These are phyloP conservation scores for Caiman crocodilus DNA, from an alignment of 2,797 vertebrate genomes.

Conservation along the genomic window DNA sequence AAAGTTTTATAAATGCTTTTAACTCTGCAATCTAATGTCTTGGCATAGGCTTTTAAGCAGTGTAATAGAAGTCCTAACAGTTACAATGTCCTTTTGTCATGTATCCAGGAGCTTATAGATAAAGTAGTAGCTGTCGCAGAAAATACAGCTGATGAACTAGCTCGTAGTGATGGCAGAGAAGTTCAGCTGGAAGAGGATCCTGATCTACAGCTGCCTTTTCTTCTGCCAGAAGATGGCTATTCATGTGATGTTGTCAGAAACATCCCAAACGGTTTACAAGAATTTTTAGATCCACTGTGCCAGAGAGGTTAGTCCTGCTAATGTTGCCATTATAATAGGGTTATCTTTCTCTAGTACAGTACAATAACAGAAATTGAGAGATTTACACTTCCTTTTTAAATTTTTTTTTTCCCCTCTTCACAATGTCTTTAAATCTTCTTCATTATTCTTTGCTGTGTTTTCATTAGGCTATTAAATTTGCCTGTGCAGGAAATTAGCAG, in stretches of 20 bases:
- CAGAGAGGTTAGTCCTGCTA: conserved; percentile 88
- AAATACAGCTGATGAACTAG: conserved; percentile 96
- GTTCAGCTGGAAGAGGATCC: conserved; percentile 97
- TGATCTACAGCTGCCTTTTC: conserved; percentile 96
- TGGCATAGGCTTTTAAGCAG: not conserved
- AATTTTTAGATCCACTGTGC: conserved; percentile 96
- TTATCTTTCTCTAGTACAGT: not conserved
- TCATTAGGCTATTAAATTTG: not conserved
- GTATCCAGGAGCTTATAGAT: conserved; percentile 92
- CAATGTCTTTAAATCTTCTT: not conserved
- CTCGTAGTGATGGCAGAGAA: conserved; percentile 94
- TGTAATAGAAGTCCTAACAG: not conserved
- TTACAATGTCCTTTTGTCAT: not conserved
- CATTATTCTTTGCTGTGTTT: not conserved
- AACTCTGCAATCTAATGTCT: too few relatives aligned
- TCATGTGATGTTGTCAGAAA: conserved; percentile 98
- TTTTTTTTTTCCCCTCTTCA: not conserved
- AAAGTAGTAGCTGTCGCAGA: conserved; percentile 95
- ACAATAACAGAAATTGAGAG: not conserved
- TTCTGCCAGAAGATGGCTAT: conserved; percentile 97
- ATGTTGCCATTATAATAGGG: not conserved
- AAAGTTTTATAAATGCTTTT: too few relatives aligned
- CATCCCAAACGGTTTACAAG: conserved; percentile 95
- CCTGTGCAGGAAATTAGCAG: not conserved
- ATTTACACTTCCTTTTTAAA: not conserved